Conservation (phyloP, 92 coral and sea anemone species). For the Pocillopora grandis region DNA sequence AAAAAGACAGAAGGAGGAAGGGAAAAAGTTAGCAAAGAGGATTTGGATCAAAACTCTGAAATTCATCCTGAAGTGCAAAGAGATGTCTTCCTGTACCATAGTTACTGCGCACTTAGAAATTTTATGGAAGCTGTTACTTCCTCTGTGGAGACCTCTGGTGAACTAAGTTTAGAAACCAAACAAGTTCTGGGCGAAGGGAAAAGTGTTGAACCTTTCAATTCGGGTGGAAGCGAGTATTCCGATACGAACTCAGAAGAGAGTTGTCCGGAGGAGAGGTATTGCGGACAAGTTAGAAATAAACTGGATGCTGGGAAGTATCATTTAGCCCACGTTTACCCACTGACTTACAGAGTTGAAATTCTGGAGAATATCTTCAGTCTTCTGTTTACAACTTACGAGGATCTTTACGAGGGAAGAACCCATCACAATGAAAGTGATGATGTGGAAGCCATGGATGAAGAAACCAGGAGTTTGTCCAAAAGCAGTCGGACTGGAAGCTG, state of each 20-base stretch:
- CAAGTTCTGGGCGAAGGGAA: neutral
- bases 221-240: neutral
- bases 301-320: constrained; percentile 73
- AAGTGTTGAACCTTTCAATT: no score
- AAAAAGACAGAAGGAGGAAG: neutral
- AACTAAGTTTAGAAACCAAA: neutral
- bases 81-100: constrained; percentile 88
- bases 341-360: constrained; percentile 87
- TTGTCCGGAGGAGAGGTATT: neutral
- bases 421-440: constrained; percentile 89
- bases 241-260: neutral
- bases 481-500: constrained; percentile 88
- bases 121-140: constrained; percentile 77
- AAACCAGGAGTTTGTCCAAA: constrained; percentile 75
- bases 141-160: constrained; percentile 9
- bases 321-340: constrained; percentile 77
- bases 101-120: constrained; percentile 81
- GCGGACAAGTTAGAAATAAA: constrained; percentile 16
- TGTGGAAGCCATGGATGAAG: constrained; percentile 85
- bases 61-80: constrained; percentile 86
- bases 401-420: constrained; percentile 66
- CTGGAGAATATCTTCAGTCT: constrained; percentile 91
- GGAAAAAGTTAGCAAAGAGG: neutral
- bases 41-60: constrained; percentile 7
- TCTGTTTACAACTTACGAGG: constrained; percentile 87